Base-by-base conservation (phyloP, 2,113 vertebrate genomes). In the Emydura subglobosa region DNA sequence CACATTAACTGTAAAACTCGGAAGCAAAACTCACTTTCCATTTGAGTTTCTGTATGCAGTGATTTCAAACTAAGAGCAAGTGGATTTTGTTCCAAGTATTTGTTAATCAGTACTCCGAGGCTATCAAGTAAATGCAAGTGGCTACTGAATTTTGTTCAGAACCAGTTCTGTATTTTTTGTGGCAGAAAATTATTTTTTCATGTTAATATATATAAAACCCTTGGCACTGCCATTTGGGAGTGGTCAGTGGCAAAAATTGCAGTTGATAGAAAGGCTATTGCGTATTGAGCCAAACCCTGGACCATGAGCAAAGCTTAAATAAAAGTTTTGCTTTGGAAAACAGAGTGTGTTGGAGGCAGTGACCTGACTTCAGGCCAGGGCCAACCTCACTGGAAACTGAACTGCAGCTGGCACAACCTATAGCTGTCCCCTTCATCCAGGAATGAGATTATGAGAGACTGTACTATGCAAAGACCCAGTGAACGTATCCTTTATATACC, bases 401-500 rank as follows among this genome's bases (percentile, higher is more conserved):
- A 13, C 11, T 10, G 61, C 83, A 50, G 51, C 74, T 65, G 47
- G 34, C 7, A 53, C 2, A 13, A 17, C 10, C 81, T 47, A 55
- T 2, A 21, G 55, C 78, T 90, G 17, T 9, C 11, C 4, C 6
- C 4, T 22, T 31, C 8, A 9, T 25, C 2, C 2, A 17, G n/a
- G 61, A 16, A 68, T 19, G 61, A 68, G 61, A 68, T 68, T 31
- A 0, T 34, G 34, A 79, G 68, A 7, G 10, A 51, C 53, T 80
- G 7, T 12, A 31, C 22, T 27, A 2, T 0, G 0, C 0, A 5
- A 1, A 6, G 54, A 17, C 85, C 13, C 24, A 50, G 42, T 89
- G 42, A 61, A 47, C 0, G 0, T 0, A 5, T 29, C 29, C 9
- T 65, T 7, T 22, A 6, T 65, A 3, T 0, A 12, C 31, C 14